Evolutionary conservation across 1,140 invertebrate species (phyloP).

Genomic region (Aphelenchoides besseyi): DNA sequence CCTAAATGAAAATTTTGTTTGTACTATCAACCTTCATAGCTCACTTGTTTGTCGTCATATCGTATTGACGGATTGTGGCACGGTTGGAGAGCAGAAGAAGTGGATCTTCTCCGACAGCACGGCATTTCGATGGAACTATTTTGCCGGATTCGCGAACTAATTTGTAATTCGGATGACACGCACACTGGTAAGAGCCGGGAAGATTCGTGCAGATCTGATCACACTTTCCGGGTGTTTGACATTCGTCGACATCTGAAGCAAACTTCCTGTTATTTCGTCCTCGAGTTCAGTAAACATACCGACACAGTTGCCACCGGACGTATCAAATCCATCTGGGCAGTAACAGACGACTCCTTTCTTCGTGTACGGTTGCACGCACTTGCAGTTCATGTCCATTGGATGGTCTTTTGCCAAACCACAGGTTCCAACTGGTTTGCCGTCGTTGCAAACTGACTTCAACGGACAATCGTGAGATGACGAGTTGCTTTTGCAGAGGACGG

Average conservation of each 20-base stretch:
- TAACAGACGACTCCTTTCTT: conserved; percentile 32
- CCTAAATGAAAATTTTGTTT: too few species aligned
- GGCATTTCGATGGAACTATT: conserved; percentile 41
- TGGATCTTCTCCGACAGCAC: conserved; percentile 57
- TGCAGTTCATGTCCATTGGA: conserved; percentile 26
- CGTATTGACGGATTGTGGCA: conserved; percentile 55
- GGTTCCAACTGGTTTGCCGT: conserved; percentile 9
- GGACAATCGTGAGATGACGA: conserved; percentile 28
- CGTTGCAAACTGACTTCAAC: conserved; percentile 19
- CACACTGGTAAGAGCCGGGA: conserved; percentile 85
- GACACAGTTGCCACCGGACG: conserved; percentile 31
- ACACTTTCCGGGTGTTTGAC: conserved; percentile 77
- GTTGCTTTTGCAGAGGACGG: conserved; percentile 41
- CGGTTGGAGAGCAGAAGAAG: conserved; percentile 59
- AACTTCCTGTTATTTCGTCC: background rate
- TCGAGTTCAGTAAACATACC: conserved; percentile 33
- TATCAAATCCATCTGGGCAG: conserved; percentile 32
- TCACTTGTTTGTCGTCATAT: conserved; percentile 54
- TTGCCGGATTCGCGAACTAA: conserved; percentile 70
- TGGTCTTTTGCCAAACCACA: conserved; percentile 26
- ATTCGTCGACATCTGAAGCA: conserved; percentile 82
- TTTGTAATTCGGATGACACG: conserved; percentile 79
- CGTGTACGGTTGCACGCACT: conserved; percentile 33
- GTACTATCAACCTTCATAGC: too few species aligned
- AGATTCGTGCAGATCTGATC: conserved; percentile 87